Percentiles rank a stretch among this genome's conserved stretches.
These are phyloP conservation scores for Melanostoma scalare DNA, from an alignment of 2,888 invertebrate genomes.

Conservation along the genomic window DNA sequence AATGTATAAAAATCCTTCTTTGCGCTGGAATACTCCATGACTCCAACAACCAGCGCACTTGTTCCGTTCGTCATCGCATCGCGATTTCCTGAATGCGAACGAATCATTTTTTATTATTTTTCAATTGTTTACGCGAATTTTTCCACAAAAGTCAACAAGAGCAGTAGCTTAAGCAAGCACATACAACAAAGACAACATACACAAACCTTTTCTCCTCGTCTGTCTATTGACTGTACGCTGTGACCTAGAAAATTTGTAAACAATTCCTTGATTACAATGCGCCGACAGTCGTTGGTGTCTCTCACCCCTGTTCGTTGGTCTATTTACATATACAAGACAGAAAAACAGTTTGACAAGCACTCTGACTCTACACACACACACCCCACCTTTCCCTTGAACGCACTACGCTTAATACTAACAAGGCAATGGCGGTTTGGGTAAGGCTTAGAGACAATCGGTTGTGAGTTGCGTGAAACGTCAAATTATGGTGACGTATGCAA, in stretches of 20 bases:
- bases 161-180: not conserved
- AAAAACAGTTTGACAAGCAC: constrained; percentile 67
- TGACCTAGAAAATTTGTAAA: constrained; percentile 73
- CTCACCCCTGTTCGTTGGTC: constrained; percentile 22
- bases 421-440: constrained; percentile 11
- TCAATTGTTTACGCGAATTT: constrained; percentile 55
- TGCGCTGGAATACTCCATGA: too few relatives aligned
- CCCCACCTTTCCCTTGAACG: constrained; percentile 8
- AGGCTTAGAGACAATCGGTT: constrained; percentile 49
- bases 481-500: constrained; percentile 74
- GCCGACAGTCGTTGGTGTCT: constrained; percentile 40
- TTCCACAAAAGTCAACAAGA: constrained; percentile 62
- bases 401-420: constrained; percentile 11
- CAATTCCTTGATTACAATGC: constrained; percentile 72
- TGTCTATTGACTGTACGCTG: constrained; percentile 54
- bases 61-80: too few relatives aligned
- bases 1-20: too few relatives aligned
- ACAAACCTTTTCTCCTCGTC: constrained; percentile 24
- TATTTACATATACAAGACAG: constrained; percentile 63
- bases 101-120: constrained; percentile 63
- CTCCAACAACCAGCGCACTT: too few relatives aligned
- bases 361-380: constrained; percentile 17
- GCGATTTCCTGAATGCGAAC: constrained; percentile 21
- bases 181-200: not conserved
- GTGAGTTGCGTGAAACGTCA: constrained; percentile 69